Evolutionary conservation across 2,888 invertebrate genomes (phyloP).

Genomic region (Stenotaenia linearis): DNA sequence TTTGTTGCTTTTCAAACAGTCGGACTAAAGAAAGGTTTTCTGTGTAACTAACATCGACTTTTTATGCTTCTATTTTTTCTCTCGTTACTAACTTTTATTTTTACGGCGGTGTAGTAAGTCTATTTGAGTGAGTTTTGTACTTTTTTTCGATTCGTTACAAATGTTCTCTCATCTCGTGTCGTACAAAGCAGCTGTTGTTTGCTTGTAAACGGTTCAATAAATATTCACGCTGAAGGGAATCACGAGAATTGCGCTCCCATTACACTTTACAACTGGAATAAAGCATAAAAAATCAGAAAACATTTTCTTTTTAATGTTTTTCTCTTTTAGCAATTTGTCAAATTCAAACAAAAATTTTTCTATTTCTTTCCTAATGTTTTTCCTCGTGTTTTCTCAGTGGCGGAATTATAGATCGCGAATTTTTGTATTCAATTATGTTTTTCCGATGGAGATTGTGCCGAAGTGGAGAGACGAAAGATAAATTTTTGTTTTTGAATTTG

Average conservation of each 20-base stretch:
- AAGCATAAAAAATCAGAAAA: background rate
- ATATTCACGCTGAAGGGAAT: background rate
- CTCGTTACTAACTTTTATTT: background rate
- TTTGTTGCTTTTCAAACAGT: background rate
- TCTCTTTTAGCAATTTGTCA: background rate
- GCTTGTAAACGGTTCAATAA: slow-evolving; percentile 9
- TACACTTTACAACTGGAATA: background rate
- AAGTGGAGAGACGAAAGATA: no score
- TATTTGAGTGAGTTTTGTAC: background rate
- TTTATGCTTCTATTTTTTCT: background rate
- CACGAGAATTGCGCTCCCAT: background rate
- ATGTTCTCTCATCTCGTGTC: background rate
- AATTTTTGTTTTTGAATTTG: no score
- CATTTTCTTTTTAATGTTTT: background rate
- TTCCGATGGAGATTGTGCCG: no score
- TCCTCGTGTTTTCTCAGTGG: no score
- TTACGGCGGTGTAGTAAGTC: background rate
- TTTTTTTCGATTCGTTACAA: background rate
- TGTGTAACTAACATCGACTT: background rate
- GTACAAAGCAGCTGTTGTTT: slow-evolving; percentile 4
- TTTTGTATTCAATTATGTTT: no score
- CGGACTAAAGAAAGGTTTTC: background rate
- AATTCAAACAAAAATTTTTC: background rate
- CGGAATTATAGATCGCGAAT: no score
- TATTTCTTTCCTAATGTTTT: no score